Evolutionary conservation across 2,797 vertebrate genomes (phyloP).

Genomic region (Mus spretus): DNA sequence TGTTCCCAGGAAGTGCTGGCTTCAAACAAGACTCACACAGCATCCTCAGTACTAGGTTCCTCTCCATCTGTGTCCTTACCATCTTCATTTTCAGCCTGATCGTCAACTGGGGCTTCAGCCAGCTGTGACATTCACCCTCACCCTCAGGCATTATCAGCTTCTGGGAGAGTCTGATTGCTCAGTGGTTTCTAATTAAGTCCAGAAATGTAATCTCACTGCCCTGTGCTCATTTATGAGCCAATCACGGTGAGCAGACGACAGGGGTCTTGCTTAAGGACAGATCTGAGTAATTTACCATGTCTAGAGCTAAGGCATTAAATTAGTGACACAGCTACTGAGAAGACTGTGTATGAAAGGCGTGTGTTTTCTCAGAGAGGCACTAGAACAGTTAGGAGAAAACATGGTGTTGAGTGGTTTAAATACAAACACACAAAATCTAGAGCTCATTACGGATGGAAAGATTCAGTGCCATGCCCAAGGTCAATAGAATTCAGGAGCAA

Average conservation of each 20-base stretch:
- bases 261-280: background rate
- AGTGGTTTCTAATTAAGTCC: constrained; percentile 10
- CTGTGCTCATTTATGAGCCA: background rate
- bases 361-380: constrained; percentile 26
- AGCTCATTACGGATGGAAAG: background rate
- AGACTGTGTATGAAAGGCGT: background rate
- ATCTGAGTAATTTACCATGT: background rate
- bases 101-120: background rate
- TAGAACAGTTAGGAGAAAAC: background rate
- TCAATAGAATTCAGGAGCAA: constrained; percentile 24
- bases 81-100: background rate
- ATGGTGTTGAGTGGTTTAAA: background rate
- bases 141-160: background rate
- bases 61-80: background rate
- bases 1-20: background rate
- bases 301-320: background rate
- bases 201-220: constrained; percentile 6
- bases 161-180: background rate
- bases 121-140: background rate
- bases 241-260: background rate
- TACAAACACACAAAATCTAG: background rate
- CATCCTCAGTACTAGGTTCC: background rate
- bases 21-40: background rate
- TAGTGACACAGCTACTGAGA: background rate
- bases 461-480: background rate